Conservation (phyloP, 1,140 invertebrate genomes). For the Bombus cullumanus region DNA sequence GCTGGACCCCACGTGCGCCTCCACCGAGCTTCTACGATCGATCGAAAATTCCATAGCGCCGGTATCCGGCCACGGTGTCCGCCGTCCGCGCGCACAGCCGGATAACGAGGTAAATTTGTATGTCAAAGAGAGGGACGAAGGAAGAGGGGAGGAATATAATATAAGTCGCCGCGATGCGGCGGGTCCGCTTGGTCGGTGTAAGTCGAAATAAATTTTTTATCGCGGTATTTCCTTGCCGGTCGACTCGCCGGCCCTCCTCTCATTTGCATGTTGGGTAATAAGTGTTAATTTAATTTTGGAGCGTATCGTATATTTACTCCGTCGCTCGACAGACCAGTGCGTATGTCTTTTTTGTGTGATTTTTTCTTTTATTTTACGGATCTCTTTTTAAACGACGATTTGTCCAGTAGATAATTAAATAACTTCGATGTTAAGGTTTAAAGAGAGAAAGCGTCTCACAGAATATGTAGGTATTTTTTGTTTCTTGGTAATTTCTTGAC, state of each 20-base stretch:
- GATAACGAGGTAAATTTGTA: conserved; percentile 67
- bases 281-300: conserved; percentile 48
- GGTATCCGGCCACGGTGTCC: conserved; percentile 19
- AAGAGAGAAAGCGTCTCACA: neutral
- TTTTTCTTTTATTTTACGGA: neutral
- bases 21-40: conserved; percentile 36
- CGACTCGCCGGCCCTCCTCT: neutral
- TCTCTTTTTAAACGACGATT: neutral
- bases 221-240: conserved; percentile 15
- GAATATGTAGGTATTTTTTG: neutral
- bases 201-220: conserved; percentile 62
- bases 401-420: neutral
- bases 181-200: conserved; percentile 45
- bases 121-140: conserved; percentile 11
- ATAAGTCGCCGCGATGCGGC: conserved; percentile 44
- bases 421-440: neutral
- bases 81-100: neutral
- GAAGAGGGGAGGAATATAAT: neutral
- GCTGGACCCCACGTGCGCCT: conserved; percentile 54
- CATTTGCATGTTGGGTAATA: conserved; percentile 43
- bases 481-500: neutral
- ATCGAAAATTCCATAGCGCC: conserved; percentile 50
- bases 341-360: neutral
- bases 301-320: conserved; percentile 2
- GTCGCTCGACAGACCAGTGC: neutral